Percentiles rank a stretch among this genome's conserved stretches.
Evolutionary conservation across 2,113 vertebrate species (phyloP).

Genomic region (Empidonax alnorum): DNA sequence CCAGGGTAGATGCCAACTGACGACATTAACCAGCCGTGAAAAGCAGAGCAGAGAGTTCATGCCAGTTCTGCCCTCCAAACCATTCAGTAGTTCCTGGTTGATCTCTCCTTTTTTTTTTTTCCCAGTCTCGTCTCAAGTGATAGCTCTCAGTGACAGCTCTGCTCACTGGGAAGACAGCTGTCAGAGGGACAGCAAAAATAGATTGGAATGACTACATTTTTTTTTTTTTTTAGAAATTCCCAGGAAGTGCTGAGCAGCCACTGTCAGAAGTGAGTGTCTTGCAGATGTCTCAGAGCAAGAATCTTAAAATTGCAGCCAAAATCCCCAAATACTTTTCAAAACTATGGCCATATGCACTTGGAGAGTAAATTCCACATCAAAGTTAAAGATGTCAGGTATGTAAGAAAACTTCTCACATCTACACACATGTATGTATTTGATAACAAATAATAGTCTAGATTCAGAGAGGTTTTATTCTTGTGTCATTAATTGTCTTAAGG

Average conservation of each 20-base stretch:
- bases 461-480: neutral
- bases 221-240: slow-evolving; percentile 5
- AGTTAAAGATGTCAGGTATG: neutral
- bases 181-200: slow-evolving; percentile 42
- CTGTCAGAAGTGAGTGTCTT: neutral
- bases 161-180: slow-evolving; percentile 31
- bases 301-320: neutral
- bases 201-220: neutral
- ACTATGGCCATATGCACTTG: neutral
- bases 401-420: neutral
- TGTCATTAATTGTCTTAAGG: neutral
- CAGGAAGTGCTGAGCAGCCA: slow-evolving; percentile 29
- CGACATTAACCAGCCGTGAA: neutral
- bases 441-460: neutral
- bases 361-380: neutral
- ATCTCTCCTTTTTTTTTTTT: neutral
- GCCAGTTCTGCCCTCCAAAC: neutral
- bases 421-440: neutral
- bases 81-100: neutral
- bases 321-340: neutral
- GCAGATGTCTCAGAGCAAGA: slow-evolving; percentile 29
- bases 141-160: slow-evolving; percentile 20
- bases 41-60: neutral
- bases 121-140: neutral
- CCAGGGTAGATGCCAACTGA: neutral